These are phyloP conservation scores for Morpho helenor DNA, from an alignment of 2,888 invertebrate species.

Conservation along the genomic window DNA sequence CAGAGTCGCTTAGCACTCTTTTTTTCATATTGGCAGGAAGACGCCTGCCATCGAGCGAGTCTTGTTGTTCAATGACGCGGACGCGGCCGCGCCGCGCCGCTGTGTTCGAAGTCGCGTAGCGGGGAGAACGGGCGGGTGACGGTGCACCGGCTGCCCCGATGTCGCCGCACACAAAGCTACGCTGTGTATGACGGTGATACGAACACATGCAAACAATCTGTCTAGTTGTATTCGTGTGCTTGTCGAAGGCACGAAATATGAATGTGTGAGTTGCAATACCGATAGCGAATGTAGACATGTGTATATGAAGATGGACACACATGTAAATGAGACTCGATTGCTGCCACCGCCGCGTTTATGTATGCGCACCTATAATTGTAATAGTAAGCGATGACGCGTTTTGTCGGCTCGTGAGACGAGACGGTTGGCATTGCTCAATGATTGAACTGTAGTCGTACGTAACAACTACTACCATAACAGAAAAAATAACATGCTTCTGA, in stretches of 20 bases:
- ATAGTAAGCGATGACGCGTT: conserved; percentile 75
- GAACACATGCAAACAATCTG: conserved; percentile 58
- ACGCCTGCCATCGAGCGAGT: conserved; percentile 77
- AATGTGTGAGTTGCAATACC: conserved; percentile 50
- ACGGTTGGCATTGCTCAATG: conserved; percentile 78
- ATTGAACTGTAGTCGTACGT: conserved; percentile 70
- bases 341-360: conserved; percentile 65
- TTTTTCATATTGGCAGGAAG: conserved; percentile 76
- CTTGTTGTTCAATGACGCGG: conserved; percentile 79
- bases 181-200: conserved; percentile 46
- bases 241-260: conserved; percentile 48
- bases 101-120: conserved; percentile 73
- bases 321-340: conserved; percentile 61
- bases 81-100: conserved; percentile 63
- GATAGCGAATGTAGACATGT: conserved; percentile 51
- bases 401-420: conserved; percentile 76
- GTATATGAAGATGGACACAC: conserved; percentile 58
- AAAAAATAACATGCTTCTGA: conserved; percentile 25
- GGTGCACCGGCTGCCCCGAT: conserved; percentile 76
- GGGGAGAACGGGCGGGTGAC: conserved; percentile 64
- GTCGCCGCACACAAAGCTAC: conserved; percentile 61
- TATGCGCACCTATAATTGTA: conserved; percentile 73
- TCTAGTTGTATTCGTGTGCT: conserved; percentile 70
- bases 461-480: conserved; percentile 47
- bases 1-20: conserved; percentile 66